Base-by-base conservation (phyloP, 2,888 invertebrate species). In the Palloptera scutellata region DNA sequence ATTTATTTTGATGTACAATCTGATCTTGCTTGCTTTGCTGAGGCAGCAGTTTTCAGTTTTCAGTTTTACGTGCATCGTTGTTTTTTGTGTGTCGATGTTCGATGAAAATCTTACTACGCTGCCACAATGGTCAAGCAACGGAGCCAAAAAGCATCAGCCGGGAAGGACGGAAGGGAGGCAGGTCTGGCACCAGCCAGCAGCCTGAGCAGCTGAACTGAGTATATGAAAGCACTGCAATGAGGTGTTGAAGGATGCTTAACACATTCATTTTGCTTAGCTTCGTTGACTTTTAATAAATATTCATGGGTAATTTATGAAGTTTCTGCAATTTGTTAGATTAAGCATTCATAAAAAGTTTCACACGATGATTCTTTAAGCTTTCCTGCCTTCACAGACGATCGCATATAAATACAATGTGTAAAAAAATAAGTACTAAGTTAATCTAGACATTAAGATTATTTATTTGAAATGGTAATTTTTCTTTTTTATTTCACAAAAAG, bases 1-100 rank as follows among this genome's bases (percentile, higher is more conserved):
- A 76, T 76, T 76, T 76, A 76, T 76, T 76, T 76, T 74, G 74
- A 76, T 76, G 75, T 75, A 73, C 72, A 72, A 76, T 76, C 76
- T 74, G 75, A 76, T 76, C 73, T 71, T 66, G 60, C 60, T 66
- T 61, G 54, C 61, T 60, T 64, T 64, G 63, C 55, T 65, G 62
- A 51, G 51, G 69, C 54, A 51, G 69, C 52, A 42, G 60, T 45
- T 45, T 30, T 30, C 8, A 52, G 40, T 41, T 52, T 58, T 41
- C 11, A 48, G 53, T n/a, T 20, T 48, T 41, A 1, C 43, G 15
- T 15, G 6, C 30, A 12, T 55, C 30, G 43, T 55, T 54, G 59
- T 66, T 59, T 17, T 19, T 57, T 61, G 13, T 58, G 20, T 5
- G 48, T 60, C 43, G 57, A 68, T 72, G 66, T 68, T 68, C 64